Evolutionary conservation across 2,113 vertebrate genomes (phyloP).

Genomic region (Piaya cayana): DNA sequence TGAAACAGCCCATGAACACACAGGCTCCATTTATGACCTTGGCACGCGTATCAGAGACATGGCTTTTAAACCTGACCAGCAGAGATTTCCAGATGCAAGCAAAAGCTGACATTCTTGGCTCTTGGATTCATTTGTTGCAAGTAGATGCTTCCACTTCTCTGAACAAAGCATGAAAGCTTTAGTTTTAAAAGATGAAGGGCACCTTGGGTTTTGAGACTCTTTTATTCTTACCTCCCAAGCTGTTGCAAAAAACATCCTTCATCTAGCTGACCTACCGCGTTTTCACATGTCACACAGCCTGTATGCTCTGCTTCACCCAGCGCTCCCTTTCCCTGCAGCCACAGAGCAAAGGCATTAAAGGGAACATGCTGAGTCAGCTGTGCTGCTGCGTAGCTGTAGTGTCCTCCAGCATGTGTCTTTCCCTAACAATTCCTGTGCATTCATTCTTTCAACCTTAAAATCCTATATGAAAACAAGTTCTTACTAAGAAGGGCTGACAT

Average conservation of each 20-base stretch:
- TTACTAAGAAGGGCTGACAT: background rate
- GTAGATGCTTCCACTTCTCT: background rate
- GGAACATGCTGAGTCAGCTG: background rate
- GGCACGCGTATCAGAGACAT: background rate
- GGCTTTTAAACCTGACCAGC: background rate
- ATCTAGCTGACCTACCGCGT: background rate
- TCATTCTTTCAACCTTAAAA: background rate
- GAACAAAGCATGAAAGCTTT: background rate
- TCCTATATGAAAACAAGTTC: background rate
- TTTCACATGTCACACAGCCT: background rate
- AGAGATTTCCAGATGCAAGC: background rate
- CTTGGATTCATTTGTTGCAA: background rate
- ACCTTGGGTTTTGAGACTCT: background rate
- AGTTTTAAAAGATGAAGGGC: background rate
- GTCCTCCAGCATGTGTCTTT: background rate
- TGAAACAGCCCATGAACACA: background rate
- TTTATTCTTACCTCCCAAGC: background rate
- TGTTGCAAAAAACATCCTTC: background rate
- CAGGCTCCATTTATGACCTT: background rate
- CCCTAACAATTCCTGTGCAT: background rate
- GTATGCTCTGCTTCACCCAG: background rate
- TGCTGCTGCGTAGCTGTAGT: background rate
- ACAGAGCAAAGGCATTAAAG: background rate
- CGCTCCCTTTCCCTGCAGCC: background rate
- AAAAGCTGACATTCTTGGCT: background rate